phyloP scores from a whole-genome alignment of 2,113 vertebrate species.

The Petromus typicus region DNA sequence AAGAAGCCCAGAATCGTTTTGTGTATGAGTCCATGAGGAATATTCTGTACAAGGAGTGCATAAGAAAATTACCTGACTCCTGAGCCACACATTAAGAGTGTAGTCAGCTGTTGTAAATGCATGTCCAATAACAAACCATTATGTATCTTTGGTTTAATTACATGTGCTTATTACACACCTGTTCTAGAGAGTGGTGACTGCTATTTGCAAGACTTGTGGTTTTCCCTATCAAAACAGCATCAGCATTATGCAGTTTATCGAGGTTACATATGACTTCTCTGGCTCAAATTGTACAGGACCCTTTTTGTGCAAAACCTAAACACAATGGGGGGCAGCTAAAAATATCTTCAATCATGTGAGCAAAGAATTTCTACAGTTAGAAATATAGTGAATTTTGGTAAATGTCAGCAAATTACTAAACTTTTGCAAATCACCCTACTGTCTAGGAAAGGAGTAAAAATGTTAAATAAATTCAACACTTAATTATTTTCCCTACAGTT shows the following conservation, averaged over 20 bases:
- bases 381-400: constrained; percentile 47
- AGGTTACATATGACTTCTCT: neutral
- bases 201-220: constrained; percentile 81
- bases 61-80: constrained; percentile 84
- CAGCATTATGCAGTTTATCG: constrained; percentile 79
- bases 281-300: neutral
- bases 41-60: constrained; percentile 77
- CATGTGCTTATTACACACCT: constrained; percentile 83
- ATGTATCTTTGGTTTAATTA: constrained; percentile 85
- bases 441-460: constrained; percentile 33
- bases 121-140: constrained; percentile 87
- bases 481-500: constrained; percentile 11
- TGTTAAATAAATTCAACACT: constrained; percentile 38
- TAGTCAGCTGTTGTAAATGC: constrained; percentile 86
- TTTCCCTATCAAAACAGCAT: constrained; percentile 86
- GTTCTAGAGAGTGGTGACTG: constrained; percentile 69
- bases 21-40: constrained; percentile 80
- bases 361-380: constrained; percentile 61
- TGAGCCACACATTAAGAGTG: constrained; percentile 82
- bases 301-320: constrained; percentile 55
- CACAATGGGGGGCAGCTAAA: neutral
- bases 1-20: constrained; percentile 76
- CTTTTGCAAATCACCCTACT: constrained; percentile 45
- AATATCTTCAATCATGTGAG: constrained; percentile 38
- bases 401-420: neutral